These are phyloP conservation scores for Drosophila orena DNA, from an alignment of 1,140 invertebrate genomes.

Conservation along the genomic window DNA sequence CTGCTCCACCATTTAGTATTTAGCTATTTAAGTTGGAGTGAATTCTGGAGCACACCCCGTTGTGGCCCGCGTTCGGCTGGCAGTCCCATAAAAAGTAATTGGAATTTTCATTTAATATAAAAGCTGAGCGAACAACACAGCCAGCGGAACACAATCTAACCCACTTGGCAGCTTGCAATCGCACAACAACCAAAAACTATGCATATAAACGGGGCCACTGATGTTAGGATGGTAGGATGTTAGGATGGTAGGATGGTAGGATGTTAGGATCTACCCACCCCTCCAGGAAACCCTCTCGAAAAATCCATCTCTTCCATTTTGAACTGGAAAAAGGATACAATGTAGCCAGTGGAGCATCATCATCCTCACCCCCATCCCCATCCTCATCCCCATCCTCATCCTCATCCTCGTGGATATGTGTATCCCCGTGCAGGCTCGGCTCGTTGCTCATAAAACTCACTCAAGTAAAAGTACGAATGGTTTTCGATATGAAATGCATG, in stretches of 20 bases:
- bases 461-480: constrained; percentile 83
- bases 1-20: neutral
- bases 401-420: constrained; percentile 73
- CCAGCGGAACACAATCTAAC: constrained; percentile 53
- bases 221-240: constrained; percentile 18
- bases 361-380: constrained; percentile 53
- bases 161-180: constrained; percentile 59
- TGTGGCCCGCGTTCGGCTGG: constrained; percentile 4
- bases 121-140: constrained; percentile 27
- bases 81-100: constrained; percentile 81
- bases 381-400: constrained; percentile 63
- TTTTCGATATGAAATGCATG: constrained; percentile 83
- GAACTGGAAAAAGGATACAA: constrained; percentile 55
- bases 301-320: constrained; percentile 9
- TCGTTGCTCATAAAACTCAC: constrained; percentile 81
- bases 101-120: constrained; percentile 81
- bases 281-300: neutral
- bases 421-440: constrained; percentile 58
- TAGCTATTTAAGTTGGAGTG: constrained; percentile 20
- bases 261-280: no score
- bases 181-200: constrained; percentile 59
- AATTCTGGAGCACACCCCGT: neutral
- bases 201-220: constrained; percentile 72
- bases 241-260: neutral
- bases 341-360: constrained; percentile 61